Conservation (phyloP, 2,113 vertebrate species). For the Otolemur garnettii region DNA sequence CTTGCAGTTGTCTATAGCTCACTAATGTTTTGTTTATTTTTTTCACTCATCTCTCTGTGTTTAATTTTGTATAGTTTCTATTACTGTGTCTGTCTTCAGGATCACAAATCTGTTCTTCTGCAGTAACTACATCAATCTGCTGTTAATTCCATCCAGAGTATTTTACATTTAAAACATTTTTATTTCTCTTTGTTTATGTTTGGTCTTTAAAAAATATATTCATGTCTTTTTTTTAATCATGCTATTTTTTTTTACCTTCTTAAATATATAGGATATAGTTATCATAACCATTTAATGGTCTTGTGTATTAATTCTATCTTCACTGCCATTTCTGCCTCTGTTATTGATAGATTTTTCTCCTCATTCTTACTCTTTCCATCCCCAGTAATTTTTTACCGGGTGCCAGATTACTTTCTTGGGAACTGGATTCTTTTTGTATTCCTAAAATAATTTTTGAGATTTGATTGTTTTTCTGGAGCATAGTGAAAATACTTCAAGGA, state of each 20-base stretch:
- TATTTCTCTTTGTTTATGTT: background rate
- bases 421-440: background rate
- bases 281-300: background rate
- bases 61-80: constrained; percentile 24
- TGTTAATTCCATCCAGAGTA: constrained; percentile 16
- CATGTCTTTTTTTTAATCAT: background rate
- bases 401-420: background rate
- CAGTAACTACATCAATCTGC: background rate
- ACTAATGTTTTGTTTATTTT: background rate
- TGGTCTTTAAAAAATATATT: background rate
- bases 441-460: background rate
- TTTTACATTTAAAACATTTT: constrained; percentile 23
- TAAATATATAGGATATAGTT: constrained; percentile 7
- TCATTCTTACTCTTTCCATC: background rate
- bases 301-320: background rate
- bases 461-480: background rate
- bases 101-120: background rate
- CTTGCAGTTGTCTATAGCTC: background rate
- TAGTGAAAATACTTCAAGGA: constrained; percentile 32
- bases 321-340: background rate
- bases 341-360: background rate
- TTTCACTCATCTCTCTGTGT: background rate
- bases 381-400: constrained; percentile 26
- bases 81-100: constrained; percentile 4
- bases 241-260: constrained; percentile 16